These are phyloP conservation scores for Spinus pinus DNA, from an alignment of 2,797 vertebrate genomes.

Conservation along the genomic window DNA sequence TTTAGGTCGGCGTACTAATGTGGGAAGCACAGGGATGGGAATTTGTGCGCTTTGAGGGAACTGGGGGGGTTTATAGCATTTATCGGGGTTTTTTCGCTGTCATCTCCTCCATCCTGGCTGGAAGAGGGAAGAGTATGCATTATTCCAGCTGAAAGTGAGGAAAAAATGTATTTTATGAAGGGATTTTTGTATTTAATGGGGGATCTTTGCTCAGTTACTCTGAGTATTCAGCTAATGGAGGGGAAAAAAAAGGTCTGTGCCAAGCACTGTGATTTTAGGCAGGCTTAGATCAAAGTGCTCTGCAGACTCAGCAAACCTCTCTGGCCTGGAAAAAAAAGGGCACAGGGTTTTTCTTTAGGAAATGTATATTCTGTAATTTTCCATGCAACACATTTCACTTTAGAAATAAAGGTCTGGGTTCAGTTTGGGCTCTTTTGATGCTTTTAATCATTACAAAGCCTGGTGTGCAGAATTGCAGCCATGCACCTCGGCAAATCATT, in stretches of 20 bases:
- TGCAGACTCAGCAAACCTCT: constrained; percentile 21
- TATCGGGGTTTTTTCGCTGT: background rate
- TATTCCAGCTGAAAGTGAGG: background rate
- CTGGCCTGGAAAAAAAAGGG: background rate
- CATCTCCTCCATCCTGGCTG: background rate
- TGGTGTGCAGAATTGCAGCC: background rate
- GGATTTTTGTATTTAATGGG: background rate
- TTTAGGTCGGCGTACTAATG: background rate
- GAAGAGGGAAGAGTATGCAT: fast-evolving
- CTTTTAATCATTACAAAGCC: background rate
- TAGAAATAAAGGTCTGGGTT: background rate
- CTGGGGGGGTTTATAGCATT: fast-evolving
- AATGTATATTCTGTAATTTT: background rate
- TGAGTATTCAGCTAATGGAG: background rate
- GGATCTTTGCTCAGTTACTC: background rate
- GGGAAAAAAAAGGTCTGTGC: background rate
- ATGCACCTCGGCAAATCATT: fast-evolving
- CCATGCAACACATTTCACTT: background rate
- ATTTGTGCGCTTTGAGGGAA: background rate
- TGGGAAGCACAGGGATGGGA: background rate
- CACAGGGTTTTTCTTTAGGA: background rate
- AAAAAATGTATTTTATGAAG: background rate
- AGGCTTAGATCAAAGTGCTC: background rate
- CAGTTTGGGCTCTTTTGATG: background rate
- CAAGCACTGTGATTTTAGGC: background rate